phyloP scores from a whole-genome alignment of 2,797 vertebrate species.

The Setipinna tenuifilis region DNA sequence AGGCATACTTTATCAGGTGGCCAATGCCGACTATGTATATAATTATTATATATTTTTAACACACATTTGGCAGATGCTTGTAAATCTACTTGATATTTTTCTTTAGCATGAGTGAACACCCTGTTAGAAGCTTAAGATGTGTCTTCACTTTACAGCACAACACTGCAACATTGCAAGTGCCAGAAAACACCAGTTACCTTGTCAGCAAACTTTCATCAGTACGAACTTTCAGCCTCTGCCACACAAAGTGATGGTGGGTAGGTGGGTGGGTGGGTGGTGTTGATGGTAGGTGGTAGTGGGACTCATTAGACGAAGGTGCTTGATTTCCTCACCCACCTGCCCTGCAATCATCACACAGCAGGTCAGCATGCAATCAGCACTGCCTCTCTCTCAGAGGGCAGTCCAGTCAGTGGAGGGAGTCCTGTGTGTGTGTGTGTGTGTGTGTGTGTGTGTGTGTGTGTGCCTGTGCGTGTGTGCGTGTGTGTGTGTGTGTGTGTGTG shows the following conservation, averaged over 20 bases:
- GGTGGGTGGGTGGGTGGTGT: conserved; percentile 18
- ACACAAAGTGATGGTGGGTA: background rate
- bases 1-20: too few species aligned
- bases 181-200: too few species aligned
- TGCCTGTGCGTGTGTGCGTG: background rate
- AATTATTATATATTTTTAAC: too few species aligned
- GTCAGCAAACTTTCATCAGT: too few species aligned
- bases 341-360: background rate
- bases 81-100: too few species aligned
- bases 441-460: conserved; percentile 14
- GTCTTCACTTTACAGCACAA: too few species aligned
- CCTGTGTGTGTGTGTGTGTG: background rate
- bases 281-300: conserved; percentile 6
- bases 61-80: too few species aligned
- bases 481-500: background rate
- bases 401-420: background rate
- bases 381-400: background rate
- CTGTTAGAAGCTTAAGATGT: too few species aligned
- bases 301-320: background rate
- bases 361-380: background rate
- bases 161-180: too few species aligned
- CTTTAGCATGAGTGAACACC: too few species aligned
- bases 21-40: too few species aligned
- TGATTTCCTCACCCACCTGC: background rate
- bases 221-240: too few species aligned